Evolutionary conservation across 2,113 vertebrate genomes (phyloP).

Genomic region (Semnornis frantzii): DNA sequence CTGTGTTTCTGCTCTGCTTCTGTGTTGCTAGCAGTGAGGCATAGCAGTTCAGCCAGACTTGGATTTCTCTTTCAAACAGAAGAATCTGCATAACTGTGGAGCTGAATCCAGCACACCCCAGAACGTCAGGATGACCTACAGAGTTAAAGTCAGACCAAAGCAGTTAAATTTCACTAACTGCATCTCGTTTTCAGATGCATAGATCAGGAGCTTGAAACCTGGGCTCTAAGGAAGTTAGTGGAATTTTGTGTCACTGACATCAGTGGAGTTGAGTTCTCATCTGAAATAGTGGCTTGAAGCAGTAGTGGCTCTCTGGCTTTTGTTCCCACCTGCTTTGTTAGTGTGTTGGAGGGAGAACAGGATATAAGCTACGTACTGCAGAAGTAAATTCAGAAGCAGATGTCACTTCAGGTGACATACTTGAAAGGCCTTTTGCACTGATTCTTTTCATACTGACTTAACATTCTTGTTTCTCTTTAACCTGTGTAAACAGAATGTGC

Average conservation of each 20-base stretch:
- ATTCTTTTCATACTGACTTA: neutral
- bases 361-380: neutral
- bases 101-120: neutral
- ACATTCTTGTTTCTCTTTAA: neutral
- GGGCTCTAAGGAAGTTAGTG: neutral
- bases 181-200: neutral
- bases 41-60: neutral
- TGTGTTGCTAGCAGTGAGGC: neutral
- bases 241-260: neutral
- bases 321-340: neutral
- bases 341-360: neutral
- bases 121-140: neutral
- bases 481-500: neutral
- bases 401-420: neutral
- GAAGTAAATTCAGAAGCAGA: neutral
- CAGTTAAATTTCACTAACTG: neutral
- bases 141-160: fast-evolving
- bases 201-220: neutral
- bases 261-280: neutral
- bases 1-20: neutral
- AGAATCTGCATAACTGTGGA: neutral
- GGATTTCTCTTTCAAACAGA: neutral
- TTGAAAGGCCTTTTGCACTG: neutral
- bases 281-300: neutral
- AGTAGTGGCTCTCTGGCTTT: neutral